Evolutionary conservation across 2,797 vertebrate species (phyloP), one percentile per base, ranked within the genome.

Genomic region (Tolypeutes matacus): DNA sequence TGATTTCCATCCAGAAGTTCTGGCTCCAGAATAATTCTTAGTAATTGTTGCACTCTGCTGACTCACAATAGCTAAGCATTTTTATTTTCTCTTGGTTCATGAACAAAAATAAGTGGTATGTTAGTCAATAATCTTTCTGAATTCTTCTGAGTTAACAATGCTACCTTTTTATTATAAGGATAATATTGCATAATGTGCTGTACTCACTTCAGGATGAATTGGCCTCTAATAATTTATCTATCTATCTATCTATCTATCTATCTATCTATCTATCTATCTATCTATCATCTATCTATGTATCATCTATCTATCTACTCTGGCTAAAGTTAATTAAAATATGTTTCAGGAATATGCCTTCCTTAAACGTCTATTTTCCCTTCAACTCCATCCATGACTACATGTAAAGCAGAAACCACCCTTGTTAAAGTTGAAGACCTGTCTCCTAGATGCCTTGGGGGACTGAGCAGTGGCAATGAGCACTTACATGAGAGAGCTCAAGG

Each of bases 391-490:
- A n/a, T n/a, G n/a, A n/a, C n/a, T n/a, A n/a, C n/a, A n/a, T n/a
- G n/a, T n/a, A n/a, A n/a, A n/a, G n/a, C n/a, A n/a, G n/a, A n/a
- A n/a, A n/a, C n/a, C n/a, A n/a, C n/a, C n/a, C n/a, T n/a, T n/a
- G n/a, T n/a, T n/a, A n/a, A n/a, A n/a, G n/a, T n/a, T n/a, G 51
- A 64, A 85, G n/a, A n/a, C n/a, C n/a, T n/a, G n/a, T n/a, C n/a
- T n/a, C n/a, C n/a, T n/a, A 20, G 23, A 60, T 6, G 13, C 18
- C 18, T 42, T 42, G 49, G 4, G 11, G 11, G 8, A n/a, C n/a
- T n/a, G n/a, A n/a, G n/a, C n/a, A n/a, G n/a, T 0, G 13, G 0
- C 15, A n/a, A 15, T 5, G 64, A 42, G 1, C 0, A n/a, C 64
- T 29, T 21, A 20, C 7, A 4, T 8, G 29, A 53, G 36, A 67